Evolutionary conservation across 1,140 invertebrate genomes (phyloP), one percentile per base, ranked within the genome.

Genomic region (Bombus vancouverensis): DNA sequence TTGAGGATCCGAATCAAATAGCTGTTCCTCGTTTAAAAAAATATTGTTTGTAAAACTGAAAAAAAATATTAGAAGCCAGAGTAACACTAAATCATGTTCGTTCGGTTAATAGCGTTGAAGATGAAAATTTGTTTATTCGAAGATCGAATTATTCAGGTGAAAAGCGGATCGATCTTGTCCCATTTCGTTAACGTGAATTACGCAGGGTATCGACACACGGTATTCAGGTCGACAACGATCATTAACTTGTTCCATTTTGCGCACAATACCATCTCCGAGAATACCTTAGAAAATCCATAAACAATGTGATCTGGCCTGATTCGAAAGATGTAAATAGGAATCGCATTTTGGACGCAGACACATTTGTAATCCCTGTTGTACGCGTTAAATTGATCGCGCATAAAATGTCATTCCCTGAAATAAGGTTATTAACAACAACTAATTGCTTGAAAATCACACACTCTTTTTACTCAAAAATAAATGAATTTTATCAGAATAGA

Each of bases 321-420:
- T 89, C 85, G 66, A 80, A 72, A 32, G 70, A 86, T 80, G 34
- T 86, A 86, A 89, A 80, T 89, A 47, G 44, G 68, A 39, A 70
- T 77, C 22, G 47, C 62, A 34, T 73, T 42, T 47, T 39, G 44
- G 32, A 32, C 34, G 22, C n/a, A 47, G 34, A 70, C n/a, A 34
- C 65, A 65, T 59, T 28, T 62, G n/a, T 70, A 77, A 83, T 83
- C 28, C 62, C 53, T n/a, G n/a, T 81, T 37, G 37, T 1, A 8
- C 28, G n/a, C 57, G 73, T 28, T 32, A 78, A 32, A 34, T 32
- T 32, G n/a, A 32, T 32, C 10, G n/a, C n/a, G 15, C 6, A 1
- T 66, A 13, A 18, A 62, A 62, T 9, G 3, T 25, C 59, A 4
- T n/a, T n/a, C 10, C 59, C 12, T 28, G 59, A 62, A 62, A 62